Conservation (phyloP, 2,888 invertebrate species). For the Hylaea fasciaria region DNA sequence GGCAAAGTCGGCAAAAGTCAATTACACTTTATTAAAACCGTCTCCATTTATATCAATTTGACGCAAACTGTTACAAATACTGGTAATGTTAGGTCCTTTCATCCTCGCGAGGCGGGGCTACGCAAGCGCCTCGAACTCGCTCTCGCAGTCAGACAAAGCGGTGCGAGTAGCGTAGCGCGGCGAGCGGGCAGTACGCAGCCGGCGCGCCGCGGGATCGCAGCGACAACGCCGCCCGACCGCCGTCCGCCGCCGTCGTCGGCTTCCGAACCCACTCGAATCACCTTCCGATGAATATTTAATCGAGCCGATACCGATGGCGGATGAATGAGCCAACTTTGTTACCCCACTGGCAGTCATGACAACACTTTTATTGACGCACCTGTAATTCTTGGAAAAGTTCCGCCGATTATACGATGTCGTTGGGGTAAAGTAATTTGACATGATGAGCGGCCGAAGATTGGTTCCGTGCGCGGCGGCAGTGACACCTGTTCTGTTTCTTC, state of each 20-base stretch:
- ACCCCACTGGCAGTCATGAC: constrained; percentile 65
- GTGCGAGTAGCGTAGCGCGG: constrained; percentile 59
- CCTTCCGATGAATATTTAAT: constrained; percentile 78
- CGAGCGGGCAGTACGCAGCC: constrained; percentile 57
- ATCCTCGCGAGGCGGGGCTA: constrained; percentile 81
- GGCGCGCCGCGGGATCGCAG: constrained; percentile 62
- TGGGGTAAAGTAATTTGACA: constrained; percentile 69
- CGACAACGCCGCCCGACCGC: constrained; percentile 53
- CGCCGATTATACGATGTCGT: constrained; percentile 65
- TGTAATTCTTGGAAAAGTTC: constrained; percentile 67
- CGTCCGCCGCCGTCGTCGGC: constrained; percentile 50
- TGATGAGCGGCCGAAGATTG: constrained; percentile 70
- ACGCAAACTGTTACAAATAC: constrained; percentile 85
- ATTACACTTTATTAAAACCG: constrained; percentile 85
- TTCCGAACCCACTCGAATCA: constrained; percentile 62
- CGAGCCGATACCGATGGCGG: constrained; percentile 68
- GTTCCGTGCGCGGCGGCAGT: constrained; percentile 58
- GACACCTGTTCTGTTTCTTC: constrained; percentile 62
- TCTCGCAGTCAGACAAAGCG: constrained; percentile 57
- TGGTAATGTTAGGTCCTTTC: constrained; percentile 84
- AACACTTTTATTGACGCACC: constrained; percentile 65
- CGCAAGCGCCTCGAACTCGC: constrained; percentile 73
- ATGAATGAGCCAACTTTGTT: constrained; percentile 72
- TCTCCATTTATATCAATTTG: constrained; percentile 86
- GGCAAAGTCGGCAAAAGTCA: constrained; percentile 84